phyloP scores from a whole-genome alignment of 2,797 vertebrate genomes.

The Kryptolebias ocellatus region DNA sequence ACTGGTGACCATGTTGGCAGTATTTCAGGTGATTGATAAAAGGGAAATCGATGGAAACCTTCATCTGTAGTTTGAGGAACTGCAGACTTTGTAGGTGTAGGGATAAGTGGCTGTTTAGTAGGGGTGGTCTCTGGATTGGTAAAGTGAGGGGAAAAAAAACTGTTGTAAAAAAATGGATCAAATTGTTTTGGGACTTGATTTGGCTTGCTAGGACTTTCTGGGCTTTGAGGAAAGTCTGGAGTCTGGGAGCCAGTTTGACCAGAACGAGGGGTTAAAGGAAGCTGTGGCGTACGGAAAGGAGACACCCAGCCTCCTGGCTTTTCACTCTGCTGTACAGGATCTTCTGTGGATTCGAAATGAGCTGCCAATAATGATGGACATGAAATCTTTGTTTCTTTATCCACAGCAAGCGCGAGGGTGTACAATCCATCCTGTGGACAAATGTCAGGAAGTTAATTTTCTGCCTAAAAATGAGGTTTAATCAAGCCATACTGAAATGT shows the following conservation, averaged over 20 bases:
- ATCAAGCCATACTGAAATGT: no score
- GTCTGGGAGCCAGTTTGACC: not conserved
- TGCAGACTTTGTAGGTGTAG: not conserved
- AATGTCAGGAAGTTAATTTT: not conserved
- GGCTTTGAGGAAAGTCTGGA: not conserved
- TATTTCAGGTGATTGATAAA: conserved; percentile 6
- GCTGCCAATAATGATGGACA: conserved; percentile 63
- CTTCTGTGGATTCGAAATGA: conserved; percentile 10
- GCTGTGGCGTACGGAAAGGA: not conserved
- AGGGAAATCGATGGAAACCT: conserved; percentile 1
- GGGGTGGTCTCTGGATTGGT: not conserved
- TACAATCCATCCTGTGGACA: conserved; percentile 76
- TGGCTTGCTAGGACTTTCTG: not conserved
- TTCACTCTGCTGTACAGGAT: conserved; percentile 10
- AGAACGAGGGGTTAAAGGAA: not conserved
- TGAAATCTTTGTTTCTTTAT: conserved; percentile 60
- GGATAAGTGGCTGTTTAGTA: not conserved
- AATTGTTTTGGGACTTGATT: not conserved
- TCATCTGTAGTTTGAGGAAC: not conserved
- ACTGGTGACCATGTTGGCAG: not conserved
- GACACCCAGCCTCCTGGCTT: not conserved
- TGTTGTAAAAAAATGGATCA: not conserved
- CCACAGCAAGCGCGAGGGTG: conserved; percentile 61
- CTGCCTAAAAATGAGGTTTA: not conserved
- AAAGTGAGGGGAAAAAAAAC: conserved; percentile 12